Evolutionary conservation across 1,140 invertebrate genomes (phyloP), one percentile per base, ranked within the genome.

Genomic region (Drosophila santomea): DNA sequence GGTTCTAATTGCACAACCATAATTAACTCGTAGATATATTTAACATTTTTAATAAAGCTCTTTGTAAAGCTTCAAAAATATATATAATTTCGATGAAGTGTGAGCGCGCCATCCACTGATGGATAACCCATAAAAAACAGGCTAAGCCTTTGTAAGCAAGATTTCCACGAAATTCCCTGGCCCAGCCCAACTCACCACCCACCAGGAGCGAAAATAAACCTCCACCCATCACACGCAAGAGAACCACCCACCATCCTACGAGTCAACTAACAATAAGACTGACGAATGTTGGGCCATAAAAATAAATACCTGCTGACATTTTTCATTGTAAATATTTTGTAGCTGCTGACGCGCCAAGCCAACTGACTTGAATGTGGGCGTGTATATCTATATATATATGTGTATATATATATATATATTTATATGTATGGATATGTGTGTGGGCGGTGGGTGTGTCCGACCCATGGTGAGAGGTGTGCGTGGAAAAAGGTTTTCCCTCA

Each of bases 321-420:
- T 89, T 89, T 89, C 84, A 88, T 88, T 89, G 84, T 89, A 89
- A 89, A 89, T 89, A 84, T 89, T 89, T 89, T 84, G 84, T 88
- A 89, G 84, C 83, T 89, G 84, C 76, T 89, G 76, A 84, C 84
- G 84, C 80, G 84, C 80, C 66, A 78, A 75, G 75, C 74, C 67
- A 78, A 86, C 55, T 83, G 73, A 51, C 84, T 77, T 71, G 25
- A 64, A 67, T 68, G 62, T 78, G 79, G 78, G 80, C 58, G 66
- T 57, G 52, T 20, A n/a, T 23, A 41, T 17, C 25, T 32, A 47
- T 47, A 47, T 35, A 47, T 12, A 39, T 20, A 15, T 47, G 23
- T 12, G 14, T n/a, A 4, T 41, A 0, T 32, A 28, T 28, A 28
- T 28, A 32, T n/a, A n/a, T 15, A 35, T 12, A 36, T 38, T 38